Evolutionary conservation across 2,797 vertebrate species (phyloP), one percentile per base, ranked within the genome.

Genomic region (Halcyon chelicuti): DNA sequence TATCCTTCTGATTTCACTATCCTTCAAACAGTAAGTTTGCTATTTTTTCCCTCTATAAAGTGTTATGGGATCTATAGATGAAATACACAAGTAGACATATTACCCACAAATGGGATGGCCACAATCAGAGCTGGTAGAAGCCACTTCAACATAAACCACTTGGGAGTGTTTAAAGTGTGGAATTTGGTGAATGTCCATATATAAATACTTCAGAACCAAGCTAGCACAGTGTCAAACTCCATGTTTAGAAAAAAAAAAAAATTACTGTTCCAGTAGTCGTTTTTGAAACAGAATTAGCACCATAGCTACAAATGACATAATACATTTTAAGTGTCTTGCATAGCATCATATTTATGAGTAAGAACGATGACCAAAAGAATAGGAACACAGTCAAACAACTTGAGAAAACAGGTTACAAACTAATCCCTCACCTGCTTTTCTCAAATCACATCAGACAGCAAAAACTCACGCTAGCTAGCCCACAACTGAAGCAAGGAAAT

Each of bases 171-270:
- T 0, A 2, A 79, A 74, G 67, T 8, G 5, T 28, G 89, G 23
- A 54, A 83, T 55, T 75, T 26, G 42, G 26, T 52, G 49, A 52
- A 52, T 17, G 26, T 28, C 49, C 49, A 52, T 52, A 52, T 52
- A 52, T 52, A 52, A 52, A 52, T 52, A 52, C 49, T 25, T 52
- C 49, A 52, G 49, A 52, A 52, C 28, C 49, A 61, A 42, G 22
- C 16, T 35, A 61, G 61, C 23, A 82, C 3, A 39, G 40, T 3
- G 8, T 9, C n/a, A 1, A 91, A 70, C 8, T 22, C 29, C 58
- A 40, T 0, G 0, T 17, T 74, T 4, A 60, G 7, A 3, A 68
- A 25, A 57, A 65, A 29, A 15, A 22, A 28, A n/a, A 4, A 75
- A 31, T 52, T 52, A 52, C 49, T 66, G 20, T 51, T 88, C 20